phyloP scores from a whole-genome alignment of 2,888 invertebrate species.

The Gisinianus flammeolus region DNA sequence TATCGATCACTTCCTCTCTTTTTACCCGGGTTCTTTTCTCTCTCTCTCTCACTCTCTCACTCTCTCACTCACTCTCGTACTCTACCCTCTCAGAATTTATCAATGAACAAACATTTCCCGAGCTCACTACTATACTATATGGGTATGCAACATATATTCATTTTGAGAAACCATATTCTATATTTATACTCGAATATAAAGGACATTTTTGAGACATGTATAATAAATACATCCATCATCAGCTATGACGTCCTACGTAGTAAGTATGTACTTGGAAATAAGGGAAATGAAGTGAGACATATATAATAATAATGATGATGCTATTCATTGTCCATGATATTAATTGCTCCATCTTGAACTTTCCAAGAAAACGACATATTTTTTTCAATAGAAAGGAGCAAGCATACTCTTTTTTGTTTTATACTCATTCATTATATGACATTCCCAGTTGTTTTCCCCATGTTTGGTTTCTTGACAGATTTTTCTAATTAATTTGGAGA shows the following conservation, averaged over 20 bases:
- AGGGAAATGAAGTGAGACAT: neutral
- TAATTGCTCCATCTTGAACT: neutral
- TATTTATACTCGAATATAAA: neutral
- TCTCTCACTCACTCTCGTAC: slow-evolving; percentile 1
- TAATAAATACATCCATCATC: too few species aligned
- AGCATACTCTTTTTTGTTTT: too few species aligned
- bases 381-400: neutral
- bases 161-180: neutral
- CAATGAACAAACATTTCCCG: slow-evolving; percentile 6
- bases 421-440: too few species aligned
- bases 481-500: too few species aligned
- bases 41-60: slow-evolving; percentile 18
- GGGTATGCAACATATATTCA: neutral
- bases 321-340: neutral
- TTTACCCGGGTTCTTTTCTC: slow-evolving; percentile 34
- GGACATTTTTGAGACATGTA: too few species aligned
- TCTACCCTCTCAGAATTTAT: slow-evolving; percentile 9
- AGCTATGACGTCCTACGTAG: too few species aligned
- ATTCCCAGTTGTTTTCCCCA: too few species aligned
- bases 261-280: neutral
- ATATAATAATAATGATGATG: neutral
- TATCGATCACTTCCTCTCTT: slow-evolving; percentile 33
- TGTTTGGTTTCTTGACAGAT: too few species aligned
- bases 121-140: neutral
- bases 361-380: neutral